Evolutionary conservation across 2,797 vertebrate species (phyloP).

Genomic region (Rousettus madagascariensis): DNA sequence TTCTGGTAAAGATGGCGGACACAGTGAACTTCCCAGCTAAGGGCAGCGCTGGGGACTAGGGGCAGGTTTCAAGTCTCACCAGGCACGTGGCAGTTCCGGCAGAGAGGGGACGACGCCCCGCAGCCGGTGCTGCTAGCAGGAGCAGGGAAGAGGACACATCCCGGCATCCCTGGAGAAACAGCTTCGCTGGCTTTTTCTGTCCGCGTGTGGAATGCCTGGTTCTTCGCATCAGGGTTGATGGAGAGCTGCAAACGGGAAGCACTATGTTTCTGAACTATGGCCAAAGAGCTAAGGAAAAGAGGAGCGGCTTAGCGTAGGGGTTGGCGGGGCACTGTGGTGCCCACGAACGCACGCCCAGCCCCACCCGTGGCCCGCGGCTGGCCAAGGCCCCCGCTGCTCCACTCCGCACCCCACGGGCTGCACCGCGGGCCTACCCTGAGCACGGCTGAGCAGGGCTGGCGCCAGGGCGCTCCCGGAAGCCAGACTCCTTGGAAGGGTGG

Average conservation of each 20-base stretch:
- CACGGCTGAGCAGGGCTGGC: too few relatives aligned
- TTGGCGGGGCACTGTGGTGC: background rate
- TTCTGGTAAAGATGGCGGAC: background rate
- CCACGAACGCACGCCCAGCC: background rate
- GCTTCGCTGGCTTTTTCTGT: too few relatives aligned
- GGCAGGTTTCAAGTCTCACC: background rate
- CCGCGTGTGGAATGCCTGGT: background rate
- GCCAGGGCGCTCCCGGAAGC: background rate
- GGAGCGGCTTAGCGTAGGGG: background rate
- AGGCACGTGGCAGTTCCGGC: background rate
- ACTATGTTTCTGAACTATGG: background rate
- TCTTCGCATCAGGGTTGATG: background rate
- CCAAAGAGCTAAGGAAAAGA: background rate
- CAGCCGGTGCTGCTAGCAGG: background rate
- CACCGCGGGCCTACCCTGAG: background rate
- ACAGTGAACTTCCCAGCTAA: background rate
- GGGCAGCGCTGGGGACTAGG: background rate
- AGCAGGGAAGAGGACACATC: background rate
- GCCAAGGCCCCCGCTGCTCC: background rate
- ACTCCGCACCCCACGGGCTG: background rate
- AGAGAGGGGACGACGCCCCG: background rate
- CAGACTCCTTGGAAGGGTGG: background rate
- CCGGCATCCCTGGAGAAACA: background rate
- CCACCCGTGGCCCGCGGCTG: too few relatives aligned
- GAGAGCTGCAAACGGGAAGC: background rate